phyloP scores from a whole-genome alignment of 2,113 vertebrate species.

The Oncorhynchus keta region DNA sequence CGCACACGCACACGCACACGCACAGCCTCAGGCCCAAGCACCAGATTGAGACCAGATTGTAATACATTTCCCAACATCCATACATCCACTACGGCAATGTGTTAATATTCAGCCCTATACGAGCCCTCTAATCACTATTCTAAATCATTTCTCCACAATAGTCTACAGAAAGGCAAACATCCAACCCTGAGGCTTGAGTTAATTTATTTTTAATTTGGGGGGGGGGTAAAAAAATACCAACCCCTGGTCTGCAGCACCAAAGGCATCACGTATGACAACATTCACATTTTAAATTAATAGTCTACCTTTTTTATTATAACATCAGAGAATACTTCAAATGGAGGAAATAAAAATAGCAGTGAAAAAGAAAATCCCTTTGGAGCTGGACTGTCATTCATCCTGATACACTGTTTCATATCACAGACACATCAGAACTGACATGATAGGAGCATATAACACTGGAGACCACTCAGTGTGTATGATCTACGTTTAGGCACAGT shows the following conservation, averaged over 20 bases:
- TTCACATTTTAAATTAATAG: background rate
- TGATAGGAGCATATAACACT: background rate
- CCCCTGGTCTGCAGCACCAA: background rate
- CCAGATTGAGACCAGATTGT: constrained; percentile 4
- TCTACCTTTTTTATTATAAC: constrained; percentile 13
- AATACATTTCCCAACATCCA: background rate
- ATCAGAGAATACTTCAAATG: background rate
- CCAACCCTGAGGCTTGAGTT: no score
- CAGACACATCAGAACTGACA: background rate
- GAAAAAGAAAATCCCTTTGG: background rate
- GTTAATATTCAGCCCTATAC: background rate
- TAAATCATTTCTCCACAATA: background rate
- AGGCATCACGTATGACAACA: background rate
- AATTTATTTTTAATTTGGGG: no score
- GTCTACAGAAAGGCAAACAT: no score
- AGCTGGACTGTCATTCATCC: background rate
- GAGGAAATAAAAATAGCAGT: background rate
- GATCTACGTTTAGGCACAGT: background rate
- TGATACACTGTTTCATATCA: background rate
- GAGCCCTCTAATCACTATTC: background rate
- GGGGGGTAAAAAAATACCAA: no score
- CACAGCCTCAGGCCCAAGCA: constrained; percentile 3
- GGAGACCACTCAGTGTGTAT: no score
- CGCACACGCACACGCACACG: constrained; percentile 2
- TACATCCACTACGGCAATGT: background rate